Conservation (phyloP, 2,113 vertebrate genomes). For the Pteropus alecto region DNA sequence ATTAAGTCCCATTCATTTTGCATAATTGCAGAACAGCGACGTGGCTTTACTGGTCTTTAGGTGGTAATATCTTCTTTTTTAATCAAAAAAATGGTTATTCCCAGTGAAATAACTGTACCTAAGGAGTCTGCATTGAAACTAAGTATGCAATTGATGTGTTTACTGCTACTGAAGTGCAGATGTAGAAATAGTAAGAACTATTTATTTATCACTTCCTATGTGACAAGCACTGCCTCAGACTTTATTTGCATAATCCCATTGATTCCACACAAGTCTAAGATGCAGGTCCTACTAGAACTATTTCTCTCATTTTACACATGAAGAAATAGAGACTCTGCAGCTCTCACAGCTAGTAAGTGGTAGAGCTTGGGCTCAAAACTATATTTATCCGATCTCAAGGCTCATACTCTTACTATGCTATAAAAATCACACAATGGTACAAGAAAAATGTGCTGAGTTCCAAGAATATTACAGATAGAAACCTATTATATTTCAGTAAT, state of each 20-base stretch:
- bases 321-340: background rate
- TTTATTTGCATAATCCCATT: background rate
- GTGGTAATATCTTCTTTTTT: background rate
- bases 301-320: background rate
- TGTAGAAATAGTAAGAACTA: background rate
- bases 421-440: background rate
- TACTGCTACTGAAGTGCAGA: background rate
- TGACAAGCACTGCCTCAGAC: background rate
- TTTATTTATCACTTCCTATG: background rate
- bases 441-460: background rate
- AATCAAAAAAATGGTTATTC: background rate
- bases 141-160: background rate
- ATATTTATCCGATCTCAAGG: background rate
- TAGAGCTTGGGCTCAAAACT: background rate
- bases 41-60: slow-evolving; percentile 6
- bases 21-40: background rate
- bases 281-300: background rate
- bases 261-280: background rate
- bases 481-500: background rate
- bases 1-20: slow-evolving; percentile 14
- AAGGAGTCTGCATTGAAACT: background rate
- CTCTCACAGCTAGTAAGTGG: background rate
- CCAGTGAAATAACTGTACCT: background rate
- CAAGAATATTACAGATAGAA: background rate
- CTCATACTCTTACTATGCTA: background rate